These are phyloP conservation scores for Macaria liturata DNA, from an alignment of 2,888 invertebrate species.

Conservation along the genomic window DNA sequence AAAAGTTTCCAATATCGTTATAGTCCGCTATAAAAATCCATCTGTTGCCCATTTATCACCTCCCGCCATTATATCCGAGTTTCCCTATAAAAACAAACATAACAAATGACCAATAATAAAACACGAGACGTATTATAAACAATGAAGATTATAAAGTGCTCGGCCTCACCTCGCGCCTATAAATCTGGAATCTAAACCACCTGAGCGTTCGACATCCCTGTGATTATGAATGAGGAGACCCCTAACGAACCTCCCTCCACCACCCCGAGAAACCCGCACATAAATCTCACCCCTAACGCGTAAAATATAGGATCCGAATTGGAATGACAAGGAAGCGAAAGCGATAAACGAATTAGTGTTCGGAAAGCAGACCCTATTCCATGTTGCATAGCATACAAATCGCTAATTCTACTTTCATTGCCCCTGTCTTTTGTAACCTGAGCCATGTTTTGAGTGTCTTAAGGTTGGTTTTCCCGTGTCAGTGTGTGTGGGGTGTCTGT, in stretches of 20 bases:
- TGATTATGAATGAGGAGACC: slow-evolving; percentile 73
- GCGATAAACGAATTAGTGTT: slow-evolving; percentile 75
- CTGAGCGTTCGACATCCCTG: slow-evolving; percentile 76
- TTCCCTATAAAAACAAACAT: slow-evolving; percentile 13
- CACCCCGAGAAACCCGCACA: slow-evolving; percentile 29
- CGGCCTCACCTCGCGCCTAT: slow-evolving; percentile 71
- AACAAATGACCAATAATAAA: slow-evolving; percentile 27
- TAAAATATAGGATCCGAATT: slow-evolving; percentile 39
- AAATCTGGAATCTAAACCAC: slow-evolving; percentile 78
- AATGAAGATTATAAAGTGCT: slow-evolving; percentile 66
- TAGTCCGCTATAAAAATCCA: background rate
- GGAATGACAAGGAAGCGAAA: slow-evolving; percentile 34
- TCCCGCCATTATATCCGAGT: slow-evolving; percentile 6
- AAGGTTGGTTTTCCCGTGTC: slow-evolving; percentile 42
- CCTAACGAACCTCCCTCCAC: slow-evolving; percentile 41
- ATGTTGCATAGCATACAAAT: slow-evolving; percentile 72
- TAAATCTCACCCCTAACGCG: slow-evolving; percentile 40
- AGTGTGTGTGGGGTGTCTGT: slow-evolving; percentile 35
- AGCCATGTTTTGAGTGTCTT: slow-evolving; percentile 31
- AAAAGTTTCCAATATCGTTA: slow-evolving; percentile 1
- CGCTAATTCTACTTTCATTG: slow-evolving; percentile 59
- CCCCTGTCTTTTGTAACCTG: slow-evolving; percentile 23
- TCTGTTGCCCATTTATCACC: slow-evolving; percentile 5
- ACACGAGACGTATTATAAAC: slow-evolving; percentile 46
- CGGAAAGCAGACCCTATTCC: slow-evolving; percentile 74